These are phyloP conservation scores for Aethes cnicana DNA, from an alignment of 2,888 invertebrate genomes.

Conservation along the genomic window DNA sequence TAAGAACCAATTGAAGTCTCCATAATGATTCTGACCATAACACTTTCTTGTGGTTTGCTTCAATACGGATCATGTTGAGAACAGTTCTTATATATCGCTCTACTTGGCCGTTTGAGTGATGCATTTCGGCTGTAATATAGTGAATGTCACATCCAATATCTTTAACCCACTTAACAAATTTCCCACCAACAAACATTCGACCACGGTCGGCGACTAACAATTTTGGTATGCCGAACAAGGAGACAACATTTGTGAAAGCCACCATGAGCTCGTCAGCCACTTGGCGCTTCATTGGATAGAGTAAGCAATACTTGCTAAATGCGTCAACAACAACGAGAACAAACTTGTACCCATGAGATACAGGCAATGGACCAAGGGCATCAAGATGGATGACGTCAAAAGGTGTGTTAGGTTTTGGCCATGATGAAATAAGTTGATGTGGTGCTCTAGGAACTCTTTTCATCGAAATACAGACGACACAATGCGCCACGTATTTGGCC, in stretches of 20 bases:
- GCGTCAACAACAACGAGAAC: slow-evolving; percentile 33
- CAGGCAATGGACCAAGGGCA: slow-evolving; percentile 30
- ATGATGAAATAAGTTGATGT: slow-evolving; percentile 9
- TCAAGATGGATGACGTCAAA: slow-evolving; percentile 32
- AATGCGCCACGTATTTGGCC: slow-evolving; percentile 31
- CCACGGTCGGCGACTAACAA: slow-evolving; percentile 16
- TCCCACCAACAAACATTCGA: slow-evolving; percentile 10
- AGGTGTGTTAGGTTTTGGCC: slow-evolving; percentile 24
- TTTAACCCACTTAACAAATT: slow-evolving; percentile 11
- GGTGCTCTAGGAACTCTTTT: slow-evolving; percentile 15
- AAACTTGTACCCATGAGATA: slow-evolving; percentile 29
- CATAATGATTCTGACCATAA: slow-evolving; percentile 18
- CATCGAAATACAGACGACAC: slow-evolving; percentile 32
- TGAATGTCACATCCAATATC: slow-evolving; percentile 20
- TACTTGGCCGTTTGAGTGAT: slow-evolving; percentile 22
- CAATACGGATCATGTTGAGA: slow-evolving; percentile 26
- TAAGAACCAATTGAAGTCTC: slow-evolving; percentile 22
- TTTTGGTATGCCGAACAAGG: slow-evolving; percentile 24
- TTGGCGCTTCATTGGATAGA: slow-evolving; percentile 31
- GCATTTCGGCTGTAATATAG: slow-evolving; percentile 27
- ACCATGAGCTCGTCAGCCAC: slow-evolving; percentile 30
- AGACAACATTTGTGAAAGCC: slow-evolving; percentile 26
- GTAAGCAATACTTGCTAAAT: slow-evolving; percentile 33
- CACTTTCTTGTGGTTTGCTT: slow-evolving; percentile 9
- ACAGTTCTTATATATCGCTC: slow-evolving; percentile 20